These are phyloP conservation scores for Eupeodes luniger DNA, from an alignment of 2,888 invertebrate species.

Conservation along the genomic window DNA sequence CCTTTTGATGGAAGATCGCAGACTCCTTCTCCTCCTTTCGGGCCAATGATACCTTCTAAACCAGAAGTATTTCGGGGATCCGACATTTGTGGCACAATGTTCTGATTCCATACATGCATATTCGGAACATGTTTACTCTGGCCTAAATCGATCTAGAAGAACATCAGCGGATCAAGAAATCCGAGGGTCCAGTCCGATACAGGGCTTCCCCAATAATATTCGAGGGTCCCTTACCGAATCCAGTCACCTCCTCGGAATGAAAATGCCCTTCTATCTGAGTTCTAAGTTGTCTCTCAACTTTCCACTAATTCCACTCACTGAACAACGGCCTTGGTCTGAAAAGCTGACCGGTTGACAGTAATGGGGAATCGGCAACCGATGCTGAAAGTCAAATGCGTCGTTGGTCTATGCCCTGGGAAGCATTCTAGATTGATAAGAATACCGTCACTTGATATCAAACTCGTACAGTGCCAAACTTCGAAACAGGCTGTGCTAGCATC, in stretches of 20 bases:
- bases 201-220: slow-evolving; percentile 84
- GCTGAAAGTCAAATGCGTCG: slow-evolving; percentile 86
- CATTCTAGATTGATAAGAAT: slow-evolving; percentile 83
- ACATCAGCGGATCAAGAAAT: slow-evolving; percentile 84
- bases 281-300: slow-evolving; percentile 86
- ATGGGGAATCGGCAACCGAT: slow-evolving; percentile 84
- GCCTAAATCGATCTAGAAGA: slow-evolving; percentile 81
- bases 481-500: slow-evolving; percentile 79
- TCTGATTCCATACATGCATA: slow-evolving; percentile 79
- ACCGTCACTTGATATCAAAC: slow-evolving; percentile 83
- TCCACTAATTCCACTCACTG: slow-evolving; percentile 86
- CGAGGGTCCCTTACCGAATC: slow-evolving; percentile 85
- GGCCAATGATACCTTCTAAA: slow-evolving; percentile 76
- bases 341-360: slow-evolving; percentile 86
- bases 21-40: slow-evolving; percentile 85
- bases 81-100: slow-evolving; percentile 67
- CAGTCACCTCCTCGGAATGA: slow-evolving; percentile 85
- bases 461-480: slow-evolving; percentile 80
- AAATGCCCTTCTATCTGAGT: slow-evolving; percentile 85
- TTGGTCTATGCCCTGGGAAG: slow-evolving; percentile 90
- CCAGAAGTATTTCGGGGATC: slow-evolving; percentile 69
- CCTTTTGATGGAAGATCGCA: slow-evolving; percentile 83
- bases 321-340: slow-evolving; percentile 88
- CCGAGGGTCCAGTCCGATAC: slow-evolving; percentile 85
- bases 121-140: slow-evolving; percentile 79